A percentile compares a stretch with the other conserved stretches of the same genome.
phyloP scores from a whole-genome alignment of 2,113 vertebrate species.

The Spea bombifrons region DNA sequence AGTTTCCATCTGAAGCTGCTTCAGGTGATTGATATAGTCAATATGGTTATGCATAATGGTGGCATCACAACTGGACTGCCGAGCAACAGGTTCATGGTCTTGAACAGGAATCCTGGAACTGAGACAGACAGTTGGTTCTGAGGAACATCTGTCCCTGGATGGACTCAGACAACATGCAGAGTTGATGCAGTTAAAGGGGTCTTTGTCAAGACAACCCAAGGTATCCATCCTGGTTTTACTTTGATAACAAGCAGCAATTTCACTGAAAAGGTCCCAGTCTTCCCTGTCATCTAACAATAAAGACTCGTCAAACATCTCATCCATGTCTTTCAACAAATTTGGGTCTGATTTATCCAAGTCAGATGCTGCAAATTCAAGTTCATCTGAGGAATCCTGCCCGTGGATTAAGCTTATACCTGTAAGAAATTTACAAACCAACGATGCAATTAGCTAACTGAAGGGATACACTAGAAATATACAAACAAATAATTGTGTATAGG shows the following conservation, averaged over 20 bases:
- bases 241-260: constrained; percentile 63
- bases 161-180: constrained; percentile 54
- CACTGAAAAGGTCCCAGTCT: constrained; percentile 63
- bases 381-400: constrained; percentile 64
- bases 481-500: background rate
- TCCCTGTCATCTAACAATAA: constrained; percentile 54
- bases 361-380: constrained; percentile 59
- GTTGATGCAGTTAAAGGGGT: constrained; percentile 58
- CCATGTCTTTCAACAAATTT: constrained; percentile 46
- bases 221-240: constrained; percentile 49
- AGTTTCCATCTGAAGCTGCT: constrained; percentile 58
- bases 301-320: constrained; percentile 59
- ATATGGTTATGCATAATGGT: constrained; percentile 57
- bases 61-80: constrained; percentile 70
- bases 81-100: constrained; percentile 59
- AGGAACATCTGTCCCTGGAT: constrained; percentile 61
- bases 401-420: constrained; percentile 50
- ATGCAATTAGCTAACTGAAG: background rate
- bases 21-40: constrained; percentile 57
- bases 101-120: constrained; percentile 52
- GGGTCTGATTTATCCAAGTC: constrained; percentile 55
- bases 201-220: constrained; percentile 57
- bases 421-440: background rate
- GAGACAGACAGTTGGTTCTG: constrained; percentile 66
- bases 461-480: too few species aligned